Evolutionary conservation across 2,797 vertebrate species (phyloP).

Genomic region (Rhabdophis nuchalis): DNA sequence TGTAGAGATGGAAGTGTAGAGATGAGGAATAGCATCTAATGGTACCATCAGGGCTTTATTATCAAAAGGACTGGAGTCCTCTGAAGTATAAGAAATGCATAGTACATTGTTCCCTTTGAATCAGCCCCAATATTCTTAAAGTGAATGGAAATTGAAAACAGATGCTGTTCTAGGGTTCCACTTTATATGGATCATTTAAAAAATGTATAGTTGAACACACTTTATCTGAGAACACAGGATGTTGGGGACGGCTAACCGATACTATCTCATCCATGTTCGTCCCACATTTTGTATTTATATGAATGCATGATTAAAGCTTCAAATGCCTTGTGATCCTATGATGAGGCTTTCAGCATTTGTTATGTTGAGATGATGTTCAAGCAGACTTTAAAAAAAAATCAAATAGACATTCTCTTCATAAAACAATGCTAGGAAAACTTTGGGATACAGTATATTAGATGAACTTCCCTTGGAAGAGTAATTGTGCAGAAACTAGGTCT

Average conservation of each 20-base stretch:
- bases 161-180: neutral
- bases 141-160: neutral
- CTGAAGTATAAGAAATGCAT: neutral
- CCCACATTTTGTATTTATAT: neutral
- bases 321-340: neutral
- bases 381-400: accelerated
- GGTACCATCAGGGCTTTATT: neutral
- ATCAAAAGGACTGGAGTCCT: neutral
- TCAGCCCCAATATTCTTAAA: neutral
- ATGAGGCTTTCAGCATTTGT: neutral
- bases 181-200: neutral
- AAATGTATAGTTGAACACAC: neutral
- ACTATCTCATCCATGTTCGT: neutral
- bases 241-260: neutral
- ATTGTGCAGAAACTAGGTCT: neutral
- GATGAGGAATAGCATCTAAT: neutral
- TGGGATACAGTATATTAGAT: neutral
- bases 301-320: neutral
- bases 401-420: neutral
- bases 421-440: neutral
- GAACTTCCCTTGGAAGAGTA: neutral
- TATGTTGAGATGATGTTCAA: neutral
- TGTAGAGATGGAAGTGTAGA: neutral
- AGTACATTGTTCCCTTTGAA: neutral
- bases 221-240: neutral